phyloP scores from a whole-genome alignment of 2,797 vertebrate species.

The Philypnodon macrostomus region DNA sequence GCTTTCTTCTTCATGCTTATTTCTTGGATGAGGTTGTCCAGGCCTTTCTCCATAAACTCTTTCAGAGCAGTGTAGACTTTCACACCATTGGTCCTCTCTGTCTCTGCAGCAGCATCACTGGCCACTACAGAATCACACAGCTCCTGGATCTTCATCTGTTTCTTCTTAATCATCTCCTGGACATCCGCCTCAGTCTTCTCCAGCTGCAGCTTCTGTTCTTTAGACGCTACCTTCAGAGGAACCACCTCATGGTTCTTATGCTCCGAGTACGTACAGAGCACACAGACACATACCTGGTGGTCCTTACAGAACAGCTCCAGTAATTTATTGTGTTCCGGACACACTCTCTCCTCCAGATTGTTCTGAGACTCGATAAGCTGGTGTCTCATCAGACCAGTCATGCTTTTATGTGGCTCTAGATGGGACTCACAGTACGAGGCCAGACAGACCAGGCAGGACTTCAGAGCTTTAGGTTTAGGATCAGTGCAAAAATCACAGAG shows the following conservation, averaged over 20 bases:
- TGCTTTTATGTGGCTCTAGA: slow-evolving; percentile 30
- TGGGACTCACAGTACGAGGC: slow-evolving; percentile 30
- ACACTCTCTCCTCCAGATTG: slow-evolving; percentile 19
- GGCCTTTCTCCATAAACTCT: slow-evolving; percentile 4
- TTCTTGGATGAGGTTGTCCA: slow-evolving; percentile 3
- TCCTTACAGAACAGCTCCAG: slow-evolving; percentile 37
- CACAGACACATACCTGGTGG: slow-evolving; percentile 18
- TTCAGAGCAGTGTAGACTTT: slow-evolving; percentile 18
- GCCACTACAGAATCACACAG: slow-evolving; percentile 6
- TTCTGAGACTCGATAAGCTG: slow-evolving; percentile 20
- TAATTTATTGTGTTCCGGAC: slow-evolving; percentile 12
- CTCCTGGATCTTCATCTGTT: slow-evolving; percentile 15
- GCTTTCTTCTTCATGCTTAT: slow-evolving; percentile 11
- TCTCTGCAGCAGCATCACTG: slow-evolving; percentile 8
- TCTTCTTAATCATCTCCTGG: slow-evolving; percentile 21
- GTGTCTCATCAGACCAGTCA: slow-evolving; percentile 2
- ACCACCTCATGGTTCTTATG: slow-evolving; percentile 27
- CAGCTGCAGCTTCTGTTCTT: slow-evolving; percentile 13
- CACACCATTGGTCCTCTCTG: not conserved
- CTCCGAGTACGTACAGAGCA: slow-evolving; percentile 1
- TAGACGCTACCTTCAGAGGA: slow-evolving; percentile 16
- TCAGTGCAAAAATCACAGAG: slow-evolving; percentile 19
- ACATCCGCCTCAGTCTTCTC: slow-evolving; percentile 1
- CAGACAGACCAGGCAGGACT: slow-evolving; percentile 28
- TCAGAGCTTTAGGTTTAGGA: slow-evolving; percentile 24